Evolutionary conservation across 2,888 invertebrate genomes (phyloP).

Genomic region (Ypsolopha scabrella): DNA sequence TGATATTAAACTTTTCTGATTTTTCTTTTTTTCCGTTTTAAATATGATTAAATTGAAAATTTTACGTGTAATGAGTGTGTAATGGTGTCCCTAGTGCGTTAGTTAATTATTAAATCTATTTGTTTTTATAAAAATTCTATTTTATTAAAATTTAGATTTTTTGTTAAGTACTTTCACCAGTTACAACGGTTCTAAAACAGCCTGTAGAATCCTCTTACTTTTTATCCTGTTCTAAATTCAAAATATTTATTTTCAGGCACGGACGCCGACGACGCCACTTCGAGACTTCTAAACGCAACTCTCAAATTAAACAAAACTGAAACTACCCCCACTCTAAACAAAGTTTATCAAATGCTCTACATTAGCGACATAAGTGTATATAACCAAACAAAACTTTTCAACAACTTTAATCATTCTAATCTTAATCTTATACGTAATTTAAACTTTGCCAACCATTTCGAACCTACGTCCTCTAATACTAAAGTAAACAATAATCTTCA

Average conservation of each 20-base stretch:
- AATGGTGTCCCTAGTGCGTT: no score
- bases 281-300: constrained; percentile 32
- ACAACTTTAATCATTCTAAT: constrained; percentile 35
- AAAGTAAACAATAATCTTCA: constrained; percentile 12
- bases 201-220: no score
- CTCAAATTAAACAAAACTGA: constrained; percentile 21
- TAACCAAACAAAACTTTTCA: constrained; percentile 30
- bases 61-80: no score
- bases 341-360: constrained; percentile 57
- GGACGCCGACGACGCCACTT: constrained; percentile 36
- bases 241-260: constrained; percentile 36
- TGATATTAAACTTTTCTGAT: no score
- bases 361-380: constrained; percentile 19
- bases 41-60: no score
- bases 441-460: constrained; percentile 25
- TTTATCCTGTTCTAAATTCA: no score
- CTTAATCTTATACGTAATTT: constrained; percentile 27
- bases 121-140: no score
- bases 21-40: no score
- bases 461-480: constrained; percentile 6
- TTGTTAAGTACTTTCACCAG: no score
- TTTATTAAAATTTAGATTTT: no score
- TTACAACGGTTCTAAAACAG: no score
- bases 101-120: no score
- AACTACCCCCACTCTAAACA: constrained; percentile 47